These are phyloP conservation scores for Pachyseris speciosa DNA, from an alignment of 64 coral and sea anemone genomes.

Conservation along the genomic window DNA sequence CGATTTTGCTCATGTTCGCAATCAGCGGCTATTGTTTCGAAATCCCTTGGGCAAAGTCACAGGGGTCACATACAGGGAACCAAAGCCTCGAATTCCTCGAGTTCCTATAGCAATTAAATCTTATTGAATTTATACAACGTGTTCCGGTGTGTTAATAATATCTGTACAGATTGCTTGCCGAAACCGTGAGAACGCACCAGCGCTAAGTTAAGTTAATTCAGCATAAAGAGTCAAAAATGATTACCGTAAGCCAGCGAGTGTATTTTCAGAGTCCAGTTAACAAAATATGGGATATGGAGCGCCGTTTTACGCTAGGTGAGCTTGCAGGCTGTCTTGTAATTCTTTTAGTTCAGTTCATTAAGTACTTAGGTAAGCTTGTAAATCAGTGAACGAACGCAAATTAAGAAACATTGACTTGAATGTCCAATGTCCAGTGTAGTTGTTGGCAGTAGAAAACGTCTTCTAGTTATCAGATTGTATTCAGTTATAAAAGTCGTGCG, in stretches of 20 bases:
- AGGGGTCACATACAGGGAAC: neutral
- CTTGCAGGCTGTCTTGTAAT: neutral
- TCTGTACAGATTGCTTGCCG: neutral
- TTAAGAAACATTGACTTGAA: neutral
- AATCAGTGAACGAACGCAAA: neutral
- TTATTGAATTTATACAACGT: neutral
- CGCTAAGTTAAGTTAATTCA: neutral
- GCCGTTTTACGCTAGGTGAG: neutral
- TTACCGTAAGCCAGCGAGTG: too few species aligned
- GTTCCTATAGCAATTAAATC: neutral
- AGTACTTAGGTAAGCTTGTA: neutral
- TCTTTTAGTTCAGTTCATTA: neutral
- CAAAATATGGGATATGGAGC: neutral
- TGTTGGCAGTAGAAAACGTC: neutral
- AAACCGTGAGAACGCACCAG: neutral
- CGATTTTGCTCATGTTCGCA: neutral
- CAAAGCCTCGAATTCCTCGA: neutral
- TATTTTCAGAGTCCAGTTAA: too few species aligned
- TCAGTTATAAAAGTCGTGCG: too few species aligned
- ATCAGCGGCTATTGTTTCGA: slow-evolving; percentile 12
- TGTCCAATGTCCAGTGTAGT: neutral
- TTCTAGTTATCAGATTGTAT: neutral
- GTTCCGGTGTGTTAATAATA: neutral
- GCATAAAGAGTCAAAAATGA: neutral
- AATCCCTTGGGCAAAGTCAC: neutral